Evolutionary conservation across 1,140 invertebrate genomes (phyloP), one percentile per base, ranked within the genome.

Genomic region (Orchesella cincta): DNA sequence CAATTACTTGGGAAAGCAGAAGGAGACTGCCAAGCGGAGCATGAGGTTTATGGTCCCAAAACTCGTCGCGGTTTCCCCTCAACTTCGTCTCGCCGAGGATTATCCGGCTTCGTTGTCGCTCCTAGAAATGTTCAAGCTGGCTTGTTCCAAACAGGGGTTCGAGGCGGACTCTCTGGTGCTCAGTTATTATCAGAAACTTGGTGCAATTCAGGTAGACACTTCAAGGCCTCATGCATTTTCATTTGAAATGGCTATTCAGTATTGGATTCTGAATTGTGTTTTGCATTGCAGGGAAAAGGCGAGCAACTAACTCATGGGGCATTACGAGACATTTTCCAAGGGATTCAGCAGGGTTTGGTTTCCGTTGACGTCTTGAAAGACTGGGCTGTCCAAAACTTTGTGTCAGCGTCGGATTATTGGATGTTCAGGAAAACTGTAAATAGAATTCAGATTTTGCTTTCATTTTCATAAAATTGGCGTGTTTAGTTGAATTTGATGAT

Each of bases 71-170:
- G 94, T 98, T 35, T 96, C 94, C 0, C 95, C 95, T 1, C 95
- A 98, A 84, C 96, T 98, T 91, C 88, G 97, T 14, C 88, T 98
- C 3, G 94, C 98, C 0, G 96, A 99, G 86, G 97, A 98, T 85
- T 98, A 98, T 85, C 94, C 94, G 0, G 91, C 93, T 0, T 97
- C 95, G 0, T 87, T 97, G 2, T 96, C 95, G 0, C 86, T 98
- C 5, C 85, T 98, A 34, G 96, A 98, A 85, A 95, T 98, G 81
- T 98, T 96, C 82, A 95, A 97, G 84, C 91, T 93, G 78, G 90
- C 93, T 64, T 97, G 95, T 84, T 87, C 89, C 0, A 94, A 94
- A 85, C 83, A 90, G 35, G 90, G 90, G 80, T 90, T 95, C 62
- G 94, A 97, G 81, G 93, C 94, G 83, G 94, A 96, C 83, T 91